phyloP scores from a whole-genome alignment of 2,113 vertebrate species.

The Anser cygnoides region DNA sequence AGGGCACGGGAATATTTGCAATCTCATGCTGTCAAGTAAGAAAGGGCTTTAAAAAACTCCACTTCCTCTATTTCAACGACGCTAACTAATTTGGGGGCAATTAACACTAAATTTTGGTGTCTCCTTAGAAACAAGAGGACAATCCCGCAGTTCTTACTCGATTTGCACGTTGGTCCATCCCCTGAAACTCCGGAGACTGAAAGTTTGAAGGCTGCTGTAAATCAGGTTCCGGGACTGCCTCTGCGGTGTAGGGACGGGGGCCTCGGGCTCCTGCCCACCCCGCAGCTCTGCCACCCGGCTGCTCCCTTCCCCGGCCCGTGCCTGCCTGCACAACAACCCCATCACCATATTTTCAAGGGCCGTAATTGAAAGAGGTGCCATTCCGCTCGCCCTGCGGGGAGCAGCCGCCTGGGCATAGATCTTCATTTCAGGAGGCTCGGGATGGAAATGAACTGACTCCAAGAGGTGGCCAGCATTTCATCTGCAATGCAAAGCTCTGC shows the following conservation, averaged over 20 bases:
- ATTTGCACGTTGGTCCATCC: background rate
- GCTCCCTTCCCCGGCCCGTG: background rate
- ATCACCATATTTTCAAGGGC: background rate
- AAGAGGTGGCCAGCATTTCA: background rate
- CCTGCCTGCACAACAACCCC: background rate
- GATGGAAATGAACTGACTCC: background rate
- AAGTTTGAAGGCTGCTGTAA: background rate
- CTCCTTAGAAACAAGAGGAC: background rate
- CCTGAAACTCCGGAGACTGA: background rate
- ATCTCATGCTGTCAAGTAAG: conserved; percentile 36
- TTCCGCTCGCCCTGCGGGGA: background rate
- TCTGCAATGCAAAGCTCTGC: background rate
- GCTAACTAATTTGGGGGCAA: conserved; percentile 53
- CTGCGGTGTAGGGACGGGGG: fast-evolving
- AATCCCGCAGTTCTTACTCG: background rate
- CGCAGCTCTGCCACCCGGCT: background rate
- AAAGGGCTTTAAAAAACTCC: conserved; percentile 27
- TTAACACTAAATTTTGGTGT: conserved; percentile 41
- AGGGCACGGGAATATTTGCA: conserved; percentile 42
- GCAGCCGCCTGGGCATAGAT: background rate
- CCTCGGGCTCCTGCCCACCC: fast-evolving
- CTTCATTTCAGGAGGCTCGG: background rate
- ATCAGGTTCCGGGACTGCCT: background rate
- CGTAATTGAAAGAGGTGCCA: background rate
- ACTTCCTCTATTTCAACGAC: conserved; percentile 33